Evolutionary conservation across 1,140 invertebrate genomes (phyloP), one percentile per base, ranked within the genome.

Genomic region (Samia ricini): DNA sequence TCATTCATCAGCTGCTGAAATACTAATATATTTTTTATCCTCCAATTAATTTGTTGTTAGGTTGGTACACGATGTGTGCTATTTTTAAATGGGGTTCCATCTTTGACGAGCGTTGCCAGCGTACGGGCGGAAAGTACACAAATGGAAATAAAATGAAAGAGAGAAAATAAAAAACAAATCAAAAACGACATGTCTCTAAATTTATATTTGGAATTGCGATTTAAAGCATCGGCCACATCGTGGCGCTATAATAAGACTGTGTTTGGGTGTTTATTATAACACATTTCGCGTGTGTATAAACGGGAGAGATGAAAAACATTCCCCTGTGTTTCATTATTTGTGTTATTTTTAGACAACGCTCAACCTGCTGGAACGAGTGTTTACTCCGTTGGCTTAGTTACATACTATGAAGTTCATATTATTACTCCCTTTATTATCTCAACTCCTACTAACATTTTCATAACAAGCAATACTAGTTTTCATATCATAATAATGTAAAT

Each of bases 241-340:
- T 88, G 77, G 80, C 79, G 76, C 82, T 88, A 90, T 85, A 83
- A 85, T 79, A 86, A 88, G 83, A 81, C 79, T 81, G 61, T 69
- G 82, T 85, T 87, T 89, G 71, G 79, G 71, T 84, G 82, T 90
- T 88, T 90, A 88, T 90, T 88, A 88, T 90, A 90, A 90, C 85
- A 85, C 88, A 88, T 90, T 90, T 90, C 75, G 88, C 88, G 79
- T 81, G 75, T 81, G 76, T 88, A 79, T 87, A 89, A 87, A 8
- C 83, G 79, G 74, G 75, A 66, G 83, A 86, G 84, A 88, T 86
- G 82, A 85, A 88, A 90, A 88, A 88, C 84, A 88, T 86, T 86
- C 84, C 85, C 87, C 87, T 83, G 81, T 79, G 86, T 87, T 88
- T 88, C 83, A 88, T 87, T 88, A 88, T 87, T 85, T 85, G 81